Conservation (phyloP, 2,888 invertebrate genomes). For the Exocentrus adspersus region DNA sequence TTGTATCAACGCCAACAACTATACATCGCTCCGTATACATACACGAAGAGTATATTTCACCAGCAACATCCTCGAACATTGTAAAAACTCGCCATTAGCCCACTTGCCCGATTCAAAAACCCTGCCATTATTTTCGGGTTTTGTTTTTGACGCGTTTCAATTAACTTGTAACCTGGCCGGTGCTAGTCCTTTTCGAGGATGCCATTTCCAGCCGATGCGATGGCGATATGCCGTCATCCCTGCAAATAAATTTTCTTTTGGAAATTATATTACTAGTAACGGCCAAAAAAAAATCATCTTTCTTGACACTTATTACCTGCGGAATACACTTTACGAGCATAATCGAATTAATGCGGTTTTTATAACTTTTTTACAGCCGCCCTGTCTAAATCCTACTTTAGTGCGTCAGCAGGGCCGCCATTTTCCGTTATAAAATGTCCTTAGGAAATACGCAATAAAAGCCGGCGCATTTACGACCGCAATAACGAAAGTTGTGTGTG, state of each 20-base stretch:
- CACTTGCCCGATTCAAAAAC: background rate
- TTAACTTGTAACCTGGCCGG: conserved; percentile 1
- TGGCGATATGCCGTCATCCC: too few species aligned
- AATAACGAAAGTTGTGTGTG: background rate
- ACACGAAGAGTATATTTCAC: background rate
- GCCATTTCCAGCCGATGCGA: background rate
- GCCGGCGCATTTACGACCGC: background rate
- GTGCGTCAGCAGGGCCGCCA: conserved; percentile 3
- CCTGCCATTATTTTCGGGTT: conserved; percentile 4
- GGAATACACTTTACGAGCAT: conserved; percentile 11
- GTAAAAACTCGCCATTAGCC: conserved; percentile 1
- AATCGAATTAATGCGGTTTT: conserved; percentile 13
- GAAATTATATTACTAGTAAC: too few species aligned
- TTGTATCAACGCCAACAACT: conserved; percentile 9
- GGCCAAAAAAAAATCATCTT: too few species aligned
- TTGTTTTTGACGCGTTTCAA: conserved; percentile 21
- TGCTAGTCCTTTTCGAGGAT: background rate
- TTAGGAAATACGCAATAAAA: conserved; percentile 5
- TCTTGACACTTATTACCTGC: conserved; percentile 8
- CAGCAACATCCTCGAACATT: background rate
- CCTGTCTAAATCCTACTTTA: conserved; percentile 6
- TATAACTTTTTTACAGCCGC: conserved; percentile 16
- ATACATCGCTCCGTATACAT: conserved; percentile 2
- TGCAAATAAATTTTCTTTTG: too few species aligned
- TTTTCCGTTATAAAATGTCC: conserved; percentile 14